A percentile compares a stretch with the other conserved stretches of the same genome.
phyloP scores from a whole-genome alignment of 2,888 invertebrate genomes.

The Mactromeris polynyma region DNA sequence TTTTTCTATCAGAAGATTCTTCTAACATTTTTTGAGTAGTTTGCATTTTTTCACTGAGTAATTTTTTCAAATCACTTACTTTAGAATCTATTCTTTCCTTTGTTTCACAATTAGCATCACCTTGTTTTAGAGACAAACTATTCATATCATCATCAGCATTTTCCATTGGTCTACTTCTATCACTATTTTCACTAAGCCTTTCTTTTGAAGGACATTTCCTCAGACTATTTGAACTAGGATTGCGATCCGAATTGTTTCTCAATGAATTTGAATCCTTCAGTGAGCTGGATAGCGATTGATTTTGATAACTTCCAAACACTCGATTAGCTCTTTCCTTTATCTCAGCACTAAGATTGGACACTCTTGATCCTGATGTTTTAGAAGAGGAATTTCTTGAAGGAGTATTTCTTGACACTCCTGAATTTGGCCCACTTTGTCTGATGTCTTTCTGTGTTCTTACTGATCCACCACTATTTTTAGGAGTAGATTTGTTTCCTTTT shows the following conservation, averaged over 20 bases:
- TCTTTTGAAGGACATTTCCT: slow-evolving; percentile 46
- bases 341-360: slow-evolving; percentile 42
- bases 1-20: slow-evolving; percentile 51
- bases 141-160: slow-evolving; percentile 27
- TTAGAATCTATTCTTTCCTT: slow-evolving; percentile 54
- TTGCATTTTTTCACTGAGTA: slow-evolving; percentile 67
- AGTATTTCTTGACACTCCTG: slow-evolving; percentile 41
- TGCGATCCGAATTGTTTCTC: slow-evolving; percentile 26
- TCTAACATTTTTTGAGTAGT: slow-evolving; percentile 63
- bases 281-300: background rate
- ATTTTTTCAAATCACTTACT: slow-evolving; percentile 56
- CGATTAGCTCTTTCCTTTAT: slow-evolving; percentile 46
- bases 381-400: slow-evolving; percentile 41
- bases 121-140: slow-evolving; percentile 5
- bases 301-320: slow-evolving; percentile 32
- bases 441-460: slow-evolving; percentile 43
- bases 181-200: slow-evolving; percentile 31
- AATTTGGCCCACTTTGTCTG: slow-evolving; percentile 32
- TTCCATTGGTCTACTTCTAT: background rate
- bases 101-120: slow-evolving; percentile 38
- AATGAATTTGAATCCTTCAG: slow-evolving; percentile 11
- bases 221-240: slow-evolving; percentile 29
- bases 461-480: slow-evolving; percentile 48
- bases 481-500: slow-evolving; percentile 23
- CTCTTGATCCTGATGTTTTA: slow-evolving; percentile 36